Evolutionary conservation across 2,113 vertebrate genomes (phyloP).

Genomic region (Pelusios castaneus): DNA sequence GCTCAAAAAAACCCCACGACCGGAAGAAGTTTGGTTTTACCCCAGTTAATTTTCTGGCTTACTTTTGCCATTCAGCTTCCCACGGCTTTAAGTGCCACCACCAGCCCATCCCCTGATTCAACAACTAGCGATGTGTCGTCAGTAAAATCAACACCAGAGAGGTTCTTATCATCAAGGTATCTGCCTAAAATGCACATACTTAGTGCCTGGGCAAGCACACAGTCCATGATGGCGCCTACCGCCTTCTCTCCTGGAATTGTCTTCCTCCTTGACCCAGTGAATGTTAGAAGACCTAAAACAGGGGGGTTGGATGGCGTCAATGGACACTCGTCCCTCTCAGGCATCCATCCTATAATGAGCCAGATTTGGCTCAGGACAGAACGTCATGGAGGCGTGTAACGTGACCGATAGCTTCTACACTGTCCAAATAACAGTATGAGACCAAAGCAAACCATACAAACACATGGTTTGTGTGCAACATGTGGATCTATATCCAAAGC

Average conservation of each 20-base stretch:
- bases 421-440: background rate
- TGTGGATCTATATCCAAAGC: background rate
- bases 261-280: background rate
- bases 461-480: background rate
- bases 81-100: background rate
- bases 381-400: background rate
- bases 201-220: background rate
- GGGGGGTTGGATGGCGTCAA: background rate
- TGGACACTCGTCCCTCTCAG: background rate
- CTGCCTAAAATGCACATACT: background rate
- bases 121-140: background rate
- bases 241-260: background rate
- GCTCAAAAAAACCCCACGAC: background rate
- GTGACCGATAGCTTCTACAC: background rate
- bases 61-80: background rate
- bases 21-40: background rate
- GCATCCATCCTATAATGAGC: background rate
- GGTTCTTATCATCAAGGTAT: background rate
- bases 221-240: background rate
- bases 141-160: background rate
- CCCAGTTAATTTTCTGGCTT: background rate
- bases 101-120: background rate
- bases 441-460: background rate
- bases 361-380: background rate
- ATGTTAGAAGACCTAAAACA: background rate